phyloP scores from a whole-genome alignment of 2,113 vertebrate species.

The Suricata suricatta region DNA sequence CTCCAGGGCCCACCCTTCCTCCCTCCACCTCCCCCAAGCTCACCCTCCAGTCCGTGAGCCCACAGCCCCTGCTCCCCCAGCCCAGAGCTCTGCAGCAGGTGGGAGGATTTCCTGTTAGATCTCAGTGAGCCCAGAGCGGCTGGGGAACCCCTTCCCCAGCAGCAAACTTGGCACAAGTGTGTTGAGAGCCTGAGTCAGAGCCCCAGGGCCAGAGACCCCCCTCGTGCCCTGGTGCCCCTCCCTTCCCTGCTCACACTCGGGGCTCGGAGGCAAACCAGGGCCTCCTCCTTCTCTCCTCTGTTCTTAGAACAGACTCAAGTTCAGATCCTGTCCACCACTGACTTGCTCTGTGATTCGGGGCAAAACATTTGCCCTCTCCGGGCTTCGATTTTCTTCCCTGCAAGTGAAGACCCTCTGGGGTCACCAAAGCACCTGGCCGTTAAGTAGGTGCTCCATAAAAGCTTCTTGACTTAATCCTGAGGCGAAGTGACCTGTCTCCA shows the following conservation, averaged over 20 bases:
- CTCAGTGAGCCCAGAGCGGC: neutral
- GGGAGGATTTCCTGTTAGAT: neutral
- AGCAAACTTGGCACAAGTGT: neutral
- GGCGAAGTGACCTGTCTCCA: neutral
- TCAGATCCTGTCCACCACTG: neutral
- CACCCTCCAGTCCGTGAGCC: neutral
- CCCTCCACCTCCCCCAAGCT: rapidly evolving
- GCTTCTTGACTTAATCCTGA: neutral
- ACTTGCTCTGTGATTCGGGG: neutral
- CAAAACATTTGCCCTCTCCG: neutral
- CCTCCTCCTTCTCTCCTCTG: neutral
- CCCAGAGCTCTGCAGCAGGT: neutral
- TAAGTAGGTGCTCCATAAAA: too few relatives aligned
- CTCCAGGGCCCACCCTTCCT: neutral
- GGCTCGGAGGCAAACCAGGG: neutral
- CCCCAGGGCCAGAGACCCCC: neutral
- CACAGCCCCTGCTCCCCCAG: neutral
- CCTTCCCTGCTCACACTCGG: neutral
- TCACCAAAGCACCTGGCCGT: neutral
- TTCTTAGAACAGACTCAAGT: neutral
- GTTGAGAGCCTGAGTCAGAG: neutral
- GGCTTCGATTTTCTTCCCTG: neutral
- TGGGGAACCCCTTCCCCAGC: neutral
- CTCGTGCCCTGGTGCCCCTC: neutral
- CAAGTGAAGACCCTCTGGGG: neutral